phyloP scores from a whole-genome alignment of 2,888 invertebrate species.

The Trichopoda pennipes region DNA sequence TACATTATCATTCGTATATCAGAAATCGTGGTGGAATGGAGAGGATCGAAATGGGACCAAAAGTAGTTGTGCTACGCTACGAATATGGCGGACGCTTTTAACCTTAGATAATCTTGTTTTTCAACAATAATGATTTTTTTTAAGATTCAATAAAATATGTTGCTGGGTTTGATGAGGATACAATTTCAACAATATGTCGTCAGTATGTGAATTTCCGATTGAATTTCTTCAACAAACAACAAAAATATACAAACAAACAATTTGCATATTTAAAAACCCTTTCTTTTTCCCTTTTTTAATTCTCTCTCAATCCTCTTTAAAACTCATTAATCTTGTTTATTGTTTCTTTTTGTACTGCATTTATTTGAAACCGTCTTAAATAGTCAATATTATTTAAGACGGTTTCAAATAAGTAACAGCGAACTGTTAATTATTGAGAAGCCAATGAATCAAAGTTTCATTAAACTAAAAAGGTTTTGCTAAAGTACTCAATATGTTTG shows the following conservation, averaged over 20 bases:
- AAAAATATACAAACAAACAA: slow-evolving; percentile 20
- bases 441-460: slow-evolving; percentile 28
- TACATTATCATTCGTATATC: no score
- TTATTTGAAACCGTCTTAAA: slow-evolving; percentile 46
- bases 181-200: slow-evolving; percentile 1
- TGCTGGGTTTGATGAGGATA: slow-evolving; percentile 6
- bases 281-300: neutral
- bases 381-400: slow-evolving; percentile 52
- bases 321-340: slow-evolving; percentile 56
- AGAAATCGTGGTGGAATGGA: no score
- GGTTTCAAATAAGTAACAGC: slow-evolving; percentile 26
- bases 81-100: no score
- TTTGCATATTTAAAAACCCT: slow-evolving; percentile 36
- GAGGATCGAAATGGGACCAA: no score
- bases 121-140: neutral
- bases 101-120: neutral
- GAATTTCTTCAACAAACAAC: slow-evolving; percentile 41
- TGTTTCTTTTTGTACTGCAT: slow-evolving; percentile 21
- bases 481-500: neutral
- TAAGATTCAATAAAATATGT: neutral
- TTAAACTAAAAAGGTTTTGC: neutral
- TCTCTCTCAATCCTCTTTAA: neutral
- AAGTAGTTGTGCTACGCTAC: no score
- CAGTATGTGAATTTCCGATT: slow-evolving; percentile 39
- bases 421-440: slow-evolving; percentile 45